phyloP scores from a whole-genome alignment of 2,888 invertebrate genomes.

The Kuschelorhynchus macadamiae region DNA sequence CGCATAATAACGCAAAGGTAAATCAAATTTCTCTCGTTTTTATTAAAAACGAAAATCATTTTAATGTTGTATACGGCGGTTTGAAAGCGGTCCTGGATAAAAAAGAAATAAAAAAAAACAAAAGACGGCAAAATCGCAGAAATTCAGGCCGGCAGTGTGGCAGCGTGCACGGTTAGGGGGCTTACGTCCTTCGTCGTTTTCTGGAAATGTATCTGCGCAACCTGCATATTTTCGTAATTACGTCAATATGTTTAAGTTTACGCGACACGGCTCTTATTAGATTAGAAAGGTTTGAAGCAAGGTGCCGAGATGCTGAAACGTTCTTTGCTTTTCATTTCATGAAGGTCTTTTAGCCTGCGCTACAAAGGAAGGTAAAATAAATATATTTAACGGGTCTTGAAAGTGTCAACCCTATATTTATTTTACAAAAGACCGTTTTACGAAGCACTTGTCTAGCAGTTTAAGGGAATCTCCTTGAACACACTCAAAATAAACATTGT shows the following conservation, averaged over 20 bases:
- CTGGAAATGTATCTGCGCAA: slow-evolving; percentile 29
- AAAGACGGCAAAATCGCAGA: neutral
- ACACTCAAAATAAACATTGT: neutral
- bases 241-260: slow-evolving; percentile 44
- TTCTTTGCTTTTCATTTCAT: slow-evolving; percentile 29
- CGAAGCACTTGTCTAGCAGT: neutral
- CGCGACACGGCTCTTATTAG: slow-evolving; percentile 20
- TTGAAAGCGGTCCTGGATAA: neutral
- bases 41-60: slow-evolving; percentile 16
- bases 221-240: slow-evolving; percentile 34
- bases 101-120: too few relatives aligned
- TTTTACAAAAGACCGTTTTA: slow-evolving; percentile 3
- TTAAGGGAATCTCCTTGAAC: slow-evolving; percentile 10
- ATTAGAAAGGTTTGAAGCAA: slow-evolving; percentile 18
- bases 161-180: too few relatives aligned
- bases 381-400: slow-evolving; percentile 8
- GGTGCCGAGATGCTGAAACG: slow-evolving; percentile 18
- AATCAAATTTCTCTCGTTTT: slow-evolving; percentile 2
- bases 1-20: slow-evolving; percentile 7
- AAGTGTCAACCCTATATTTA: slow-evolving; percentile 1
- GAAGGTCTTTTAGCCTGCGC: slow-evolving; percentile 1
- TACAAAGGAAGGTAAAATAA: slow-evolving; percentile 6
- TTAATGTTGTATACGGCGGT: slow-evolving; percentile 2
- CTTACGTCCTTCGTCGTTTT: slow-evolving; percentile 6
- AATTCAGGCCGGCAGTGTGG: neutral